These are phyloP conservation scores for Matsumyia berberina DNA, from an alignment of 2,888 invertebrate species.

Conservation along the genomic window DNA sequence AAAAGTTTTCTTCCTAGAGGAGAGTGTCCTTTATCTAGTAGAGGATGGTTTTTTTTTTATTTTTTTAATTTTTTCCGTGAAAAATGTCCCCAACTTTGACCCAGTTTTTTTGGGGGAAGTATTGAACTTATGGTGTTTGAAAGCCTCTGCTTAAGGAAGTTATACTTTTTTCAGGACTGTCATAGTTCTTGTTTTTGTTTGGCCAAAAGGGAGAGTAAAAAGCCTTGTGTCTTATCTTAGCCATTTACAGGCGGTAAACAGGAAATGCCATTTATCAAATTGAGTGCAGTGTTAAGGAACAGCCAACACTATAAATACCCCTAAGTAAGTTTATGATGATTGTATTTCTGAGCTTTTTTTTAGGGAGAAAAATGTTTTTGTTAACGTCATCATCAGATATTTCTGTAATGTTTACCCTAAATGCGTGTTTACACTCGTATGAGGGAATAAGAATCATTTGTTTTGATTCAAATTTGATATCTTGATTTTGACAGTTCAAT, in stretches of 20 bases:
- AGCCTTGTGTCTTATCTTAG: conserved; percentile 20
- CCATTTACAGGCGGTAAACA: conserved; percentile 35
- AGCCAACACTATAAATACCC: not conserved
- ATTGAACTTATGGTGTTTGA: not conserved
- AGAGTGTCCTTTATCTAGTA: conserved; percentile 18
- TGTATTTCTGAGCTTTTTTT: not conserved
- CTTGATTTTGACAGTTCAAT: not conserved
- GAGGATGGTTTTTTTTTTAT: not conserved
- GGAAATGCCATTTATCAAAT: conserved; percentile 41
- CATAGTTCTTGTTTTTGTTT: conserved; percentile 1
- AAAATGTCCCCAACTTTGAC: conserved; percentile 30
- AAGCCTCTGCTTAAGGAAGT: conserved; percentile 10
- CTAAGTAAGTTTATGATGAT: not conserved
- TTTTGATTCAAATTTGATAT: not conserved
- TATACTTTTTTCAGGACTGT: not conserved
- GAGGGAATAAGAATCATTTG: too few relatives aligned
- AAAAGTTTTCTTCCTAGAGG: conserved; percentile 30
- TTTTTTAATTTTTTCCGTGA: conserved; percentile 1
- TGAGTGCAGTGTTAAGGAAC: conserved; percentile 13
- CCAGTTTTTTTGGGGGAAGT: conserved; percentile 22
- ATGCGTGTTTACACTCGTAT: too few relatives aligned
- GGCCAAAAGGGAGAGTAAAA: not conserved
- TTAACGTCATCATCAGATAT: conserved; percentile 5
- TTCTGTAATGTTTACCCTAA: not conserved
- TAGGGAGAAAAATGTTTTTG: not conserved